Evolutionary conservation across 2,797 vertebrate genomes (phyloP), one percentile per base, ranked within the genome.

Genomic region (Eulemur albifrons): DNA sequence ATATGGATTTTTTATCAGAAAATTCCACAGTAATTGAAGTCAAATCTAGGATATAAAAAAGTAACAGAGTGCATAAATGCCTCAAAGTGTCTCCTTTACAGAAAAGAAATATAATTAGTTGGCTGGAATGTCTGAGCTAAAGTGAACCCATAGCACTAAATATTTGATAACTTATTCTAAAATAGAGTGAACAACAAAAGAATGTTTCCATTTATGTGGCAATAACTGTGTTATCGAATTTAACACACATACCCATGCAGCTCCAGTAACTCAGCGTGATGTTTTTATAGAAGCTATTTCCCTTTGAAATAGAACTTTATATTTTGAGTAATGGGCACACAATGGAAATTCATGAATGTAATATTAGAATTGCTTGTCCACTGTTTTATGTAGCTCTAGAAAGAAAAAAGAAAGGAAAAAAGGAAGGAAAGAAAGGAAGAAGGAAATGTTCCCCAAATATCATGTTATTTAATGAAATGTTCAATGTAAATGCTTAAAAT

Each of bases 331-430:
- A 59, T 65, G 11, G 20, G 20, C 0, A 76, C 27, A 40, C 1
- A 77, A 35, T 52, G 61, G 14, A 93, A 95, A 75, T 80, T 30
- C 85, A 9, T 72, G 70, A 61, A n/a, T 65, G 12, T 25, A 43
- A 48, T 54, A 2, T 30, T 82, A 54, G 2, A 63, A 45, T 77
- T 81, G 20, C 11, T 43, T 70, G 5, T 45, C 27, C 80, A n/a
- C 18, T 72, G 1, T 77, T 80, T 59, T 45, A 72, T 50, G 45
- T 69, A 75, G 2, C 15, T 73, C 11, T 20, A 92, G 35, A n/a
- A 80, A 32, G 30, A 82, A 72, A 17, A 4, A 35, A 23, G 0
- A 48, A 2, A 63, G 6, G 2, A 2, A 48, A 20, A 2, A 48
- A 18, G 3, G 1, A 87, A 50, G 30, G 1, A 2, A 86, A 0